These are phyloP conservation scores for Amphiura filiformis DNA, from an alignment of 35 echinoderm and acorn worm genomes.

Conservation along the genomic window DNA sequence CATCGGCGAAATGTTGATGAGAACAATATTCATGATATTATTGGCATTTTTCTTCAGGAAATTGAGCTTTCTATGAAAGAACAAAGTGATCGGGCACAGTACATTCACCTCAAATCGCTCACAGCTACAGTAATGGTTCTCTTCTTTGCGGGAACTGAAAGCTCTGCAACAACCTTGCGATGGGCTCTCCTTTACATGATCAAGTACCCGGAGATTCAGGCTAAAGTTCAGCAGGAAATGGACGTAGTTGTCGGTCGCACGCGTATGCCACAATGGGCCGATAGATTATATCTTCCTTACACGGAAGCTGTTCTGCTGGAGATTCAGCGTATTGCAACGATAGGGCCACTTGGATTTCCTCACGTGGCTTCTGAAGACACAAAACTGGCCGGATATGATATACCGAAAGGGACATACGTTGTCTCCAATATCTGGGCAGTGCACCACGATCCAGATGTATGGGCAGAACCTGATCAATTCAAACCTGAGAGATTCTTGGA, in stretches of 20 bases:
- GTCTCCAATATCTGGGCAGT: slow-evolving; percentile 20
- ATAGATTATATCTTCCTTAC: slow-evolving; percentile 31
- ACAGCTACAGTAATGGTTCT: not conserved
- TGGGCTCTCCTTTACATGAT: slow-evolving; percentile 44
- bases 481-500: slow-evolving; percentile 51
- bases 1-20: not conserved
- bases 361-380: slow-evolving; percentile 21
- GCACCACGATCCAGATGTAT: slow-evolving; percentile 20
- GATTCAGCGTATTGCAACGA: slow-evolving; percentile 14
- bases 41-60: not conserved
- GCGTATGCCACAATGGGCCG: slow-evolving; percentile 26
- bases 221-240: slow-evolving; percentile 41
- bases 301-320: slow-evolving; percentile 38
- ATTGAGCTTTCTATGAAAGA: not conserved
- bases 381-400: slow-evolving; percentile 15
- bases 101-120: not conserved
- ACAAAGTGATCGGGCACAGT: not conserved
- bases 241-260: slow-evolving; percentile 36
- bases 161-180: slow-evolving; percentile 10
- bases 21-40: not conserved
- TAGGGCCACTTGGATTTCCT: slow-evolving; percentile 34
- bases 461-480: slow-evolving; percentile 36
- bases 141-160: slow-evolving; percentile 54
- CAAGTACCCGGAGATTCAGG: slow-evolving; percentile 41
- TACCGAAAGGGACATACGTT: slow-evolving; percentile 3